A percentile compares a stretch with the other conserved stretches of the same genome.
phyloP scores from a whole-genome alignment of 2,888 invertebrate genomes.

The Pandemis heparana region DNA sequence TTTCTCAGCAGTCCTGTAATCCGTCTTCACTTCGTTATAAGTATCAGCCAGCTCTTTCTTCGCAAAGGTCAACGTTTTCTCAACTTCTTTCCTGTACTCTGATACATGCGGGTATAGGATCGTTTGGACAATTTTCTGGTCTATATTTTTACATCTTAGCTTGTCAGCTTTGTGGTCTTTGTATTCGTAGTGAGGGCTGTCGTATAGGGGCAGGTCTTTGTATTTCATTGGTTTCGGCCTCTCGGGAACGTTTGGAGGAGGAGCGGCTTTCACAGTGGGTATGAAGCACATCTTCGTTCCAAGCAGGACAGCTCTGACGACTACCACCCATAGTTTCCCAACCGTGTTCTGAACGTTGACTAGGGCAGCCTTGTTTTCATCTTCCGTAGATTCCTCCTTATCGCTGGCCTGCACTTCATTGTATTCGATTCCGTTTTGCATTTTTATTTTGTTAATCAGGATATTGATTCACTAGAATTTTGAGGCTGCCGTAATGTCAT shows the following conservation, averaged over 20 bases:
- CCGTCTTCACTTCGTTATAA: not conserved
- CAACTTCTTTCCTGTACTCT: not conserved
- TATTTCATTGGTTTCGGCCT: slow-evolving; percentile 10
- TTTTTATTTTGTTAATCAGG: slow-evolving; percentile 5
- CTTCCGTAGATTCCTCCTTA: not conserved
- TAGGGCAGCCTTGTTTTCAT: not conserved
- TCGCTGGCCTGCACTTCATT: not conserved
- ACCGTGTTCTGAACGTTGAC: not conserved
- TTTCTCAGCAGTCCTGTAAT: not conserved
- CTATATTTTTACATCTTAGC: not conserved
- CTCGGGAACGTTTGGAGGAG: not conserved
- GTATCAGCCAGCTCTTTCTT: not conserved
- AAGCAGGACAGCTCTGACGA: not conserved
- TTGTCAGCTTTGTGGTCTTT: slow-evolving; percentile 3
- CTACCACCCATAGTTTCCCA: not conserved
- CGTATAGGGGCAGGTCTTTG: slow-evolving; percentile 16
- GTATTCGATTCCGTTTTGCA: slow-evolving; percentile 3
- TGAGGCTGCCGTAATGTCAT: not conserved
- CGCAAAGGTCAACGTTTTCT: not conserved
- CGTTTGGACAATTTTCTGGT: not conserved
- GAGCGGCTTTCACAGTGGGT: slow-evolving; percentile 9
- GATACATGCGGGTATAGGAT: not conserved
- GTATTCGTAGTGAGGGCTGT: slow-evolving; percentile 1
- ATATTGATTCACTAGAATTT: slow-evolving; percentile 4
- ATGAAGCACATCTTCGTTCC: slow-evolving; percentile 3